phyloP scores from a whole-genome alignment of 2,797 vertebrate genomes.

The Varecia variegata region DNA sequence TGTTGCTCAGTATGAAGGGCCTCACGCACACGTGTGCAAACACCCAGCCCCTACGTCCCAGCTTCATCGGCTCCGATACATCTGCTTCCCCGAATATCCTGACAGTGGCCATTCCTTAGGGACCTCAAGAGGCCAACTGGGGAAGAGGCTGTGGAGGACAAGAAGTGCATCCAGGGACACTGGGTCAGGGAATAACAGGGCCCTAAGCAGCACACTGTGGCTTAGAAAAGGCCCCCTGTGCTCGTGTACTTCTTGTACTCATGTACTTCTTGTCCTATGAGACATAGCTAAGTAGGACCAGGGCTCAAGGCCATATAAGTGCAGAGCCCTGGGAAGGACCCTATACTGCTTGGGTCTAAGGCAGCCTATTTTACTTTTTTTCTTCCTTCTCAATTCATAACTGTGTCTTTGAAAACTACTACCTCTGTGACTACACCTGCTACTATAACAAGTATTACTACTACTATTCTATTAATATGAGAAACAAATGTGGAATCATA shows the following conservation, averaged over 20 bases:
- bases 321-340: neutral
- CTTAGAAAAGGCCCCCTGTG: neutral
- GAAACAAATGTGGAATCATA: neutral
- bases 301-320: neutral
- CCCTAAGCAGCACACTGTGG: neutral
- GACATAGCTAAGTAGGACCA: neutral
- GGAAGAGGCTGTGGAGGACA: neutral
- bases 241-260: rapidly evolving
- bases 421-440: neutral
- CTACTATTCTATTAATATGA: neutral
- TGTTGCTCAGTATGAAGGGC: neutral
- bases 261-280: rapidly evolving
- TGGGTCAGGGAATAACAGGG: neutral
- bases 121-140: neutral
- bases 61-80: neutral
- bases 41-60: neutral
- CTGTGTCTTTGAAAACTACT: neutral
- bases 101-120: neutral
- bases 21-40: neutral
- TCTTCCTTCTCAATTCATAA: neutral
- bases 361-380: neutral
- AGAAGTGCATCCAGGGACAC: neutral
- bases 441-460: neutral
- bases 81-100: neutral
- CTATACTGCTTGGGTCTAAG: neutral